These are phyloP conservation scores for Drosophila nr. perissopoda DNA, from an alignment of 2,888 invertebrate species.

Conservation along the genomic window DNA sequence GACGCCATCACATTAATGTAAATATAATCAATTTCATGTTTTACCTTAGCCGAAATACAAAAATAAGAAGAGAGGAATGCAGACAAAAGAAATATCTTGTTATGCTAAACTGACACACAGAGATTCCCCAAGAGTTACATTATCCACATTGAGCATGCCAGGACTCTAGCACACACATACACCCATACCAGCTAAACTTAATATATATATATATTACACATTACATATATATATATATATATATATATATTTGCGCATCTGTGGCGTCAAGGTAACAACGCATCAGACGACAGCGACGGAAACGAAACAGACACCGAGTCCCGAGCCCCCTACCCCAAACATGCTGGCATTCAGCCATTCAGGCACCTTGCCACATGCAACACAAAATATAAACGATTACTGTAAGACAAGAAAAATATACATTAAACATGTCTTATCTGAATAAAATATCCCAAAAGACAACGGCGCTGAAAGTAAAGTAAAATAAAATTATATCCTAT, in stretches of 20 bases:
- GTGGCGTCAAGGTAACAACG: slow-evolving; percentile 70
- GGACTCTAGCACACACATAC: slow-evolving; percentile 17
- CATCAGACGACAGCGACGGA: slow-evolving; percentile 70
- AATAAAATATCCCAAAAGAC: slow-evolving; percentile 81
- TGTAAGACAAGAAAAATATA: slow-evolving; percentile 80
- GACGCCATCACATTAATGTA: slow-evolving; percentile 80
- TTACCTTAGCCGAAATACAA: slow-evolving; percentile 67
- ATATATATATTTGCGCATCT: slow-evolving; percentile 52
- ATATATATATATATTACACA: slow-evolving; percentile 4
- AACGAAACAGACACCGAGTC: slow-evolving; percentile 67
- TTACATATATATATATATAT: slow-evolving; percentile 9
- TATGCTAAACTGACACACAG: slow-evolving; percentile 82
- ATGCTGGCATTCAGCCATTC: slow-evolving; percentile 6
- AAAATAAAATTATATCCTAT: slow-evolving; percentile 76
- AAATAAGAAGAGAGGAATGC: slow-evolving; percentile 11
- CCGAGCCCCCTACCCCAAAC: background rate
- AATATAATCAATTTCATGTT: slow-evolving; percentile 83
- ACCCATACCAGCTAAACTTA: slow-evolving; percentile 18
- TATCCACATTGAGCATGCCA: slow-evolving; percentile 66
- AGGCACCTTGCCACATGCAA: slow-evolving; percentile 46
- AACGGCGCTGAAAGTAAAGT: slow-evolving; percentile 75
- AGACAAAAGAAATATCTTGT: slow-evolving; percentile 77
- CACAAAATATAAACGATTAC: slow-evolving; percentile 81
- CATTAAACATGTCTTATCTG: slow-evolving; percentile 83
- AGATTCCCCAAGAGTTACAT: slow-evolving; percentile 82